phyloP scores from a whole-genome alignment of 2,888 invertebrate genomes.

The Pandemis corylana region DNA sequence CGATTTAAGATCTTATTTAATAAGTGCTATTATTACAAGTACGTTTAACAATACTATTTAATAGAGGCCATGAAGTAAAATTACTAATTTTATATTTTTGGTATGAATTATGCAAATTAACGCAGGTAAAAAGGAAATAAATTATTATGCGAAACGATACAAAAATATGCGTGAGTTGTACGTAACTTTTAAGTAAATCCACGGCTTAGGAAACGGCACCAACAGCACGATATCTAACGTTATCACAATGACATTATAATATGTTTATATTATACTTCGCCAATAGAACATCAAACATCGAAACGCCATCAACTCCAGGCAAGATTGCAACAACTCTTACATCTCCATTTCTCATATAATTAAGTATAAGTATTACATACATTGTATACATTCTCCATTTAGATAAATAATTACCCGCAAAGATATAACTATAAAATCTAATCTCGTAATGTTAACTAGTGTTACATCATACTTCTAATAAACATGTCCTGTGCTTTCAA shows the following conservation, averaged over 20 bases:
- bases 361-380: constrained; percentile 68
- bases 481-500: constrained; percentile 60
- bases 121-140: constrained; percentile 37
- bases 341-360: constrained; percentile 57
- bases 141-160: constrained; percentile 41
- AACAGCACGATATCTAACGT: constrained; percentile 71
- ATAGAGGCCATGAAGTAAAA: constrained; percentile 67
- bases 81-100: constrained; percentile 64
- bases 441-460: constrained; percentile 69
- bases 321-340: constrained; percentile 76
- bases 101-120: constrained; percentile 60
- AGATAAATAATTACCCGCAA: constrained; percentile 74
- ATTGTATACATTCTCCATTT: constrained; percentile 75
- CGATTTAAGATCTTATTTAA: constrained; percentile 63
- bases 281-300: constrained; percentile 76
- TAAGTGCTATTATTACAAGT: constrained; percentile 67
- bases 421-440: constrained; percentile 79
- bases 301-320: constrained; percentile 75
- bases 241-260: constrained; percentile 78
- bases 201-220: constrained; percentile 61
- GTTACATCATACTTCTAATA: constrained; percentile 64
- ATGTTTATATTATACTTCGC: constrained; percentile 64
- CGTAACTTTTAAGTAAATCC: constrained; percentile 35
- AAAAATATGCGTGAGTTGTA: constrained; percentile 30
- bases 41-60: constrained; percentile 64